Percentiles rank a stretch among this genome's conserved stretches.
These are phyloP conservation scores for Lymantria dispar DNA, from an alignment of 2,888 invertebrate species.

Conservation along the genomic window DNA sequence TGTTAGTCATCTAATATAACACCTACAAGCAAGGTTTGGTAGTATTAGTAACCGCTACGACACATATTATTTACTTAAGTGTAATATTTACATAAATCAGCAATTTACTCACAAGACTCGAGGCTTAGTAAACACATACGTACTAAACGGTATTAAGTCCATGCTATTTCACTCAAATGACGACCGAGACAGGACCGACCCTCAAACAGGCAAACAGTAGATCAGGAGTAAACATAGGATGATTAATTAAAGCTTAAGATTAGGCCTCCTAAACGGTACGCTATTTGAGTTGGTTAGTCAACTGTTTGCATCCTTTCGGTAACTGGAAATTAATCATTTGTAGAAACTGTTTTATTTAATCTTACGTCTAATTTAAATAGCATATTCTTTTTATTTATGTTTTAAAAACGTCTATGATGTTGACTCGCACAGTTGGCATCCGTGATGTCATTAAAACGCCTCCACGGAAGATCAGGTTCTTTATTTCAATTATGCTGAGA, in stretches of 20 bases:
- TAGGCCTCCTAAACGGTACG: constrained; percentile 16
- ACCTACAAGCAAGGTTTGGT: no score
- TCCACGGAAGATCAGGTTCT: no score
- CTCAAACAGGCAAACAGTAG: constrained; percentile 15
- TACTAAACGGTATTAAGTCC: neutral
- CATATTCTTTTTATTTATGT: no score
- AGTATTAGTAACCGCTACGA: no score
- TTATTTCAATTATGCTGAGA: no score
- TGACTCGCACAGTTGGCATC: no score
- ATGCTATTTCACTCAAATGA: neutral
- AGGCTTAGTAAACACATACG: neutral
- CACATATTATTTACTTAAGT: no score
- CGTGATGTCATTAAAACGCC: no score
- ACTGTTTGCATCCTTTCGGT: neutral
- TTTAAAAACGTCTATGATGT: no score
- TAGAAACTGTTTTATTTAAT: neutral
- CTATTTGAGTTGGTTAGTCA: constrained; percentile 8
- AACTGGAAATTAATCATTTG: neutral
- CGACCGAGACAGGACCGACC: constrained; percentile 1
- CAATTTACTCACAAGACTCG: neutral
- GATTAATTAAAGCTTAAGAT: constrained; percentile 30
- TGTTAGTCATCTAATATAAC: no score
- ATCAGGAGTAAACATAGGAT: constrained; percentile 21
- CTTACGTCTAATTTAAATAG: no score
- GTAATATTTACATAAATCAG: neutral